A percentile compares a stretch with the other conserved stretches of the same genome.
phyloP scores from a whole-genome alignment of 92 coral and sea anemone genomes.

The Actinostola sp. region DNA sequence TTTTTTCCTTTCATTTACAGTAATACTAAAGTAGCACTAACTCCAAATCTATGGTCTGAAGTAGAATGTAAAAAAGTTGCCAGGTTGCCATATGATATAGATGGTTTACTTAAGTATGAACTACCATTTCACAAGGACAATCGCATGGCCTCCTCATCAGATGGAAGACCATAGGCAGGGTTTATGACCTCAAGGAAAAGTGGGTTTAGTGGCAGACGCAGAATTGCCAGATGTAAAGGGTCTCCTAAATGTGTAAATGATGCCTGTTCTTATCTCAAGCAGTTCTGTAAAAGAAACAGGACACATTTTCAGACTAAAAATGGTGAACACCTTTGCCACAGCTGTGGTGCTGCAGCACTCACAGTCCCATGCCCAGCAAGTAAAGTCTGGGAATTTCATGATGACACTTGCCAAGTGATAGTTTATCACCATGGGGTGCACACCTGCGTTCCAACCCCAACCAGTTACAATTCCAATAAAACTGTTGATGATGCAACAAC shows the following conservation, averaged over 20 bases:
- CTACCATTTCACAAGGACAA: no score
- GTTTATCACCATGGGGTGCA: conserved; percentile 47
- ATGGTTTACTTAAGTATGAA: no score
- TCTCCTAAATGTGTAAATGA: conserved; percentile 48
- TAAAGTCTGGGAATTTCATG: conserved; percentile 49
- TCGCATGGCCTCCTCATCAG: conserved; percentile 32
- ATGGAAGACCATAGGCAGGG: conserved; percentile 51
- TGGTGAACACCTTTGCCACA: conserved; percentile 35
- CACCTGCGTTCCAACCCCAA: conserved; percentile 43
- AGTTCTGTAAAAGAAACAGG: conserved; percentile 34
- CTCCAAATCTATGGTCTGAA: no score
- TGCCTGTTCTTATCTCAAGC: conserved; percentile 32
- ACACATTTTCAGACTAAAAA: conserved; percentile 45
- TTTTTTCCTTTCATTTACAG: no score
- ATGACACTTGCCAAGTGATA: conserved; percentile 36
- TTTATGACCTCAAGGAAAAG: conserved; percentile 41
- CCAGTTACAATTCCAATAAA: no score
- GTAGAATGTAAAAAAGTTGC: no score
- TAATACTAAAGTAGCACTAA: no score
- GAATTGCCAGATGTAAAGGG: conserved; percentile 45
- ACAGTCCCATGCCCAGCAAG: conserved; percentile 42
- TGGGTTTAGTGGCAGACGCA: conserved; percentile 50
- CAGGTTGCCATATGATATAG: no score
- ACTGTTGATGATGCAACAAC: no score
- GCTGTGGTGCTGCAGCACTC: conserved; percentile 34